These are phyloP conservation scores for Callitettix versicolor DNA, from an alignment of 1,140 invertebrate genomes.

Conservation along the genomic window DNA sequence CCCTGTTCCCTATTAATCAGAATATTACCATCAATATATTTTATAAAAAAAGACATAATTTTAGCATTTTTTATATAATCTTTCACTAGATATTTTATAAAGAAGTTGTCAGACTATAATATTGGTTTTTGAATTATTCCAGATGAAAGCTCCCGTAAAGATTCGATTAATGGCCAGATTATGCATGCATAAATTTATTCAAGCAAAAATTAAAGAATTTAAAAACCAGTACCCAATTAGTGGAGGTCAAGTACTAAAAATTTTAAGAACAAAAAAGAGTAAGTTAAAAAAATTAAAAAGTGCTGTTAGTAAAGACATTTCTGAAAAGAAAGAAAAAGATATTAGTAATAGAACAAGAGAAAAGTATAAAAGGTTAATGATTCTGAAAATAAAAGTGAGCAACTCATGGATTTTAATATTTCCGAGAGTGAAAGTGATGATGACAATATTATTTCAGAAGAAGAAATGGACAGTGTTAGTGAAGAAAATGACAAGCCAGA, in stretches of 20 bases:
- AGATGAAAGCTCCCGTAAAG: too few species aligned
- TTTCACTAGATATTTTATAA: too few species aligned
- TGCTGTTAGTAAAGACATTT: not conserved
- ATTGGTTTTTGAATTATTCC: too few species aligned
- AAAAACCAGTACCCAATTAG: constrained; percentile 22
- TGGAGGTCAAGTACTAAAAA: constrained; percentile 24
- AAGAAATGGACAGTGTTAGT: not conserved
- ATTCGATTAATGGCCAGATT: too few species aligned
- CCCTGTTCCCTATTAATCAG: too few species aligned
- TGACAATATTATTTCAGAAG: constrained; percentile 6
- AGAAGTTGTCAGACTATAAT: too few species aligned
- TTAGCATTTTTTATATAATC: too few species aligned
- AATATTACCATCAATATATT: too few species aligned
- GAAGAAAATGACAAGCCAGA: not conserved
- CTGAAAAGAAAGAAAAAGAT: not conserved
- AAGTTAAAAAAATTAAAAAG: constrained; percentile 20
- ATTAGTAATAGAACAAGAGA: not conserved
- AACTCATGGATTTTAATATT: constrained; percentile 23
- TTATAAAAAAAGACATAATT: too few species aligned
- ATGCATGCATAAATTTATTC: too few species aligned
- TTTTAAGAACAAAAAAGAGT: constrained; percentile 14
- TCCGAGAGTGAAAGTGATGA: constrained; percentile 22
- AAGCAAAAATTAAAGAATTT: not conserved
- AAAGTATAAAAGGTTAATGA: not conserved
- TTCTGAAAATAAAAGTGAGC: constrained; percentile 23